Evolutionary conservation across 1,140 invertebrate species (phyloP), one percentile per base, ranked within the genome.

Genomic region (Macrotrachela quadricornifera): DNA sequence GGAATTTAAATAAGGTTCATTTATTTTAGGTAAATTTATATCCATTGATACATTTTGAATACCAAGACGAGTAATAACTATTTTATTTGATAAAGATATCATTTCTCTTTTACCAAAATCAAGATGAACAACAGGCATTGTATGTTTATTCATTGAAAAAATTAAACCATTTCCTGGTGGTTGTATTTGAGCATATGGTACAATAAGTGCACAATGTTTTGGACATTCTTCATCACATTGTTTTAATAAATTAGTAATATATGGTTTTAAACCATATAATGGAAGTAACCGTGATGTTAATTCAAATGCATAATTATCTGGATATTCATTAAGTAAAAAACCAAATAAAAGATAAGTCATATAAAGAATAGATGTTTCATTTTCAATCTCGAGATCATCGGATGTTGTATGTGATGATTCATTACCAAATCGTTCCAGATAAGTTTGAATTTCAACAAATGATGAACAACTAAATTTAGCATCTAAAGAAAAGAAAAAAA

Each of bases 141-240:
- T 30, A 30, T 30, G 21, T 30, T 30, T 30, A 30, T 30, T 30
- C 21, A 30, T 30, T 8, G 21, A 30, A 30, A 4, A 30, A 8
- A 30, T 30, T 4, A 30, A 8, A 30, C 21, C 41, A 15, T 38
- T 21, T 3, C 30, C n/a, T 14, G 56, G 44, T 8, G 64, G 59
- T n/a, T 58, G 42, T 30, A 60, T 46, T 51, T 66, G 66, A 1
- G 65, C 59, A 51, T 67, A 67, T 46, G 61, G 61, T 14, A 66
- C 64, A 17, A 68, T 56, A 14, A 69, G 43, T 10, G 62, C 62
- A 54, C 60, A 64, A 38, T 66, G 62, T 42, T 60, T 57, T 10
- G 63, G 44, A 9, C 64, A 64, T 10, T 56, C 55, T 1, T 56
- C 61, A 50, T 68, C 64, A 56, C 63, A 63, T 49, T 65, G 62